A percentile compares a stretch with the other conserved stretches of the same genome.
These are phyloP conservation scores for Picathartes gymnocephalus DNA, from an alignment of 2,113 vertebrate species.

Conservation along the genomic window DNA sequence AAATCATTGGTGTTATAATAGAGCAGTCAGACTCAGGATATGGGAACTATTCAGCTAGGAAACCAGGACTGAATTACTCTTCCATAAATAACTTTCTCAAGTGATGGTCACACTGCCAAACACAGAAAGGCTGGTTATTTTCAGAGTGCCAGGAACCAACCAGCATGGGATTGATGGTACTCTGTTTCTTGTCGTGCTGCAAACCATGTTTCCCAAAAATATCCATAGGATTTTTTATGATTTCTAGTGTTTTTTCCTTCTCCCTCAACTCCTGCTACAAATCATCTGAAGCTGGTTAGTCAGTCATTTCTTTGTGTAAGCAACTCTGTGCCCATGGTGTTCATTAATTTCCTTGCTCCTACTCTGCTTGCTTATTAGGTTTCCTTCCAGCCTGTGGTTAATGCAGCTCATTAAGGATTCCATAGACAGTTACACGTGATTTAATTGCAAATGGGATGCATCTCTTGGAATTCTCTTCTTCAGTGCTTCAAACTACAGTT, in stretches of 20 bases:
- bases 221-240: not conserved
- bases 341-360: not conserved
- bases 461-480: not conserved
- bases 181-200: not conserved
- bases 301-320: not conserved
- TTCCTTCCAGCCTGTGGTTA: constrained; percentile 7
- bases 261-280: not conserved
- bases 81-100: not conserved
- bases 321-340: not conserved
- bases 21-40: not conserved
- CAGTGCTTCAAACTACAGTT: not conserved
- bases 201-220: not conserved
- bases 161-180: not conserved
- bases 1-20: not conserved
- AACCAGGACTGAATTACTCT: not conserved
- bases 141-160: not conserved
- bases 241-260: not conserved
- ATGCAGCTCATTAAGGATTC: not conserved
- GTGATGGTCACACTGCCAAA: not conserved
- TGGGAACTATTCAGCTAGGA: not conserved
- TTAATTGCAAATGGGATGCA: not conserved
- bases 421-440: not conserved
- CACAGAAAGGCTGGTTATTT: not conserved
- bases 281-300: not conserved
- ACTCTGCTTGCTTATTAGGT: not conserved